phyloP scores from a whole-genome alignment of 2,113 vertebrate genomes.

The Kobus ellipsiprymnus region DNA sequence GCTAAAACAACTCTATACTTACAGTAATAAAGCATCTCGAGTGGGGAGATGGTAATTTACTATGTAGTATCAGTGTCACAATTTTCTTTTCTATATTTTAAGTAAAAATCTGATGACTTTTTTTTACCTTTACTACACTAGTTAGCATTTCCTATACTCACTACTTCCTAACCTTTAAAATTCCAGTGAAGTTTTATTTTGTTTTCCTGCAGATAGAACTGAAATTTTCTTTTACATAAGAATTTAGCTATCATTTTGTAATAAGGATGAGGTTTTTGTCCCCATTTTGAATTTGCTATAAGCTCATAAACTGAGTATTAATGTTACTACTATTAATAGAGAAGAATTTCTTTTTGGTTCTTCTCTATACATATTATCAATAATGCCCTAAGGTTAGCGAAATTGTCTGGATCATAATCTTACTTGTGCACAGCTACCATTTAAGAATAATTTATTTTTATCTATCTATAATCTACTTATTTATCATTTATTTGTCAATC shows the following conservation, averaged over 20 bases:
- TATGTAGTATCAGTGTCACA: neutral
- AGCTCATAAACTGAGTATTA: neutral
- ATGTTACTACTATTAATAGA: neutral
- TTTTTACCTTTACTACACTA: neutral
- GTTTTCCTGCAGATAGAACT: neutral
- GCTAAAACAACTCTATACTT: neutral
- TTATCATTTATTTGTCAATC: neutral
- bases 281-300: neutral
- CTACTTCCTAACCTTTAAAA: neutral
- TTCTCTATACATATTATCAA: neutral
- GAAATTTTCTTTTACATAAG: neutral
- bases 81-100: neutral
- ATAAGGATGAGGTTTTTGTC: neutral
- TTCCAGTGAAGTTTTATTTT: neutral
- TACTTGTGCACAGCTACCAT: neutral
- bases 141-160: neutral
- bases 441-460: neutral
- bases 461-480: neutral
- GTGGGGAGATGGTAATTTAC: neutral
- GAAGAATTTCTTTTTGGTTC: neutral
- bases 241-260: neutral
- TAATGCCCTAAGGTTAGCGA: neutral
- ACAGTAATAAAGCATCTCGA: neutral
- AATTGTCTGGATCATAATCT: neutral
- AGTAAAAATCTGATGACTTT: neutral